Percentiles rank a stretch among this genome's conserved stretches.
Evolutionary conservation across 2,888 invertebrate genomes (phyloP).

Genomic region (Epistrophe eligans): DNA sequence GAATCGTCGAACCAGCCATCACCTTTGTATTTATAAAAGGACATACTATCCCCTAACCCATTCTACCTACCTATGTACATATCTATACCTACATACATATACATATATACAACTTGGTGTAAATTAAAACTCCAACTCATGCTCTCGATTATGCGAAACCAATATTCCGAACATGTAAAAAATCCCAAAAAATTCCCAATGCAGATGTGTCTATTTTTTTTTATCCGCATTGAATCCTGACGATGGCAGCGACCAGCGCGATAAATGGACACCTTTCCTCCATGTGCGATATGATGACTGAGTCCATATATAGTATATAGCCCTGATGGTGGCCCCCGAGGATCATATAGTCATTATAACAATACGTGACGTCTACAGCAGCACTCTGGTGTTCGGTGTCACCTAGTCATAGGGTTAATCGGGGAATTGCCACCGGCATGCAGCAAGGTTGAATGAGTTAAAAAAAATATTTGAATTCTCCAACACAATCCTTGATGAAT

Average conservation of each 20-base stretch:
- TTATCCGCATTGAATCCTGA: conserved; percentile 45
- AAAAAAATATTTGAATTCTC: conserved; percentile 34
- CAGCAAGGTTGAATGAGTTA: conserved; percentile 12
- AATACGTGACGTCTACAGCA: conserved; percentile 69
- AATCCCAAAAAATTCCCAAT: conserved; percentile 58
- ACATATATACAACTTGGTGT: conserved; percentile 13
- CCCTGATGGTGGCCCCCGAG: conserved; percentile 29
- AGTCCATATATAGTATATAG: not conserved
- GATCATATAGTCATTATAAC: conserved; percentile 73
- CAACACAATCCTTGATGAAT: conserved; percentile 71
- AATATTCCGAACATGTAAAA: conserved; percentile 59
- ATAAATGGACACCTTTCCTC: conserved; percentile 65
- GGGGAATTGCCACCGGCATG: conserved; percentile 70
- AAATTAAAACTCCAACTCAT: conserved; percentile 59
- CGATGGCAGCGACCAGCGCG: conserved; percentile 20
- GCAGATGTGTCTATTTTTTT: conserved; percentile 39
- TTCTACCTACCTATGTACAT: not conserved
- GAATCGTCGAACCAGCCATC: conserved; percentile 55
- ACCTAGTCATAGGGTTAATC: conserved; percentile 72
- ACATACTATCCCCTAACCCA: not conserved
- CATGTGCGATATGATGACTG: conserved; percentile 13
- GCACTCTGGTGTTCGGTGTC: conserved; percentile 39
- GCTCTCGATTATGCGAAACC: conserved; percentile 55
- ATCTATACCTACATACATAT: too few species aligned
- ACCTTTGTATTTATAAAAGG: conserved; percentile 19